Base-by-base conservation (phyloP, 1,140 invertebrate genomes). In the Coptotermes formosanus region DNA sequence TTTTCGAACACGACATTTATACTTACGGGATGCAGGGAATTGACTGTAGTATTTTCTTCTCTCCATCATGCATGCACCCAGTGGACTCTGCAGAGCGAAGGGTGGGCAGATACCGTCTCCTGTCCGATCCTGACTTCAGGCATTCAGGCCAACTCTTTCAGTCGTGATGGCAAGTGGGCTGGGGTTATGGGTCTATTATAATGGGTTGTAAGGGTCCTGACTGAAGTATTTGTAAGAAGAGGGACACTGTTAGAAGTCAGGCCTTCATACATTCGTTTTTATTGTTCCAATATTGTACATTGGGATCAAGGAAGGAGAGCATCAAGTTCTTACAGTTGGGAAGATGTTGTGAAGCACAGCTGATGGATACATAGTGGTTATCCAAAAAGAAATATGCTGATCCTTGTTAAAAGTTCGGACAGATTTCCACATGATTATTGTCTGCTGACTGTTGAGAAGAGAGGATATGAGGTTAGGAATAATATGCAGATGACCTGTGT, bases 61-160 rank as follows among this genome's bases (percentile, higher is more conserved):
- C 86, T 84, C 83, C 85, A 75, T 82, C 82, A 81, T 30, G 75
- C 85, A 52, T 85, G 83, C 75, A 82, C 75, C 85, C 91, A 92
- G 92, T 92, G 91, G 91, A 92, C 89, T 90, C 91, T 90, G 91
- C 91, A 90, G 87, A 88, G 82, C 91, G 91, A 88, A 91, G 91
- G 85, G 92, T 92, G 86, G 92, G 91, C 89, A 91, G 92, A 86
- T 92, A 92, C 89, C 92, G 92, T 89, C 92, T 92, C 90, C 91
- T 92, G 83, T 92, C 92, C 85, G 92, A 92, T 88, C 82, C 88
- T 82, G 88, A 75, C 64, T 75, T 75, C 64, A 75, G 64, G 64
- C 64, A 75, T 75, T 75, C 64, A 75, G 64, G 88, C 84, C 84
- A 85, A 43, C 84, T 85, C 38, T 85, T 59, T 64, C 84, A 43